Base-by-base conservation (phyloP, 2,797 vertebrate species). In the Benthosema pterotum region DNA sequence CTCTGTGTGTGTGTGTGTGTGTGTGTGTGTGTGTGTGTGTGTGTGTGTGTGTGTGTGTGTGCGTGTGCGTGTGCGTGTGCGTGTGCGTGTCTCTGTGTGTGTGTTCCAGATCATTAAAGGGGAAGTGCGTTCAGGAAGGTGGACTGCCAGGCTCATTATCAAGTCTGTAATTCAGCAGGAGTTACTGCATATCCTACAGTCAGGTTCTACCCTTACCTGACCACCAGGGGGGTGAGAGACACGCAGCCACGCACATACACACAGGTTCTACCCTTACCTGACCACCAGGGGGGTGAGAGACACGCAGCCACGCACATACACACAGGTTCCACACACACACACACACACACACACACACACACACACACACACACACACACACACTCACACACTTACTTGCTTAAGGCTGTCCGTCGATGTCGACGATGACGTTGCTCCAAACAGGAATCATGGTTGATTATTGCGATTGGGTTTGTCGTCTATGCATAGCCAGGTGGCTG, bases 161-260 rank as follows among this genome's bases (percentile, higher is more conserved):
- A 96, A 2, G 93, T 83, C 5, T 99, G 97, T 70, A 94, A 96
- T 62, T 90, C 80, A 13, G 96, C 96, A 7, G 96, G 94, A 15
- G 92, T 99, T 88, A 90, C 86, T 47, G 94, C 94, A 32, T 98
- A 99, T 78, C 97, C 97, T 2, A 96, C 94, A 0, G 94, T 98
- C 55, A 93, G 93, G 42, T 93, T 99, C 72, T 98, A 96, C 77
- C 92, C 92, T 0, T 87, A 94, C 17, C 83, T 91, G 52, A 91
- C 91, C 63, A 56, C 81, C 42, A 79, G 52, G 13, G 92, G 93
- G 94, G 97, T 98, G 84, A 89, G 81, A n/a, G 22, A 25, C 3
- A 25, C 5, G 6, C 16, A 15, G n/a, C n/a, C 46, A 16, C 19
- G 12, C 38, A n/a, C n/a, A n/a, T 2, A 96, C 94, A 0, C 94